Conservation (phyloP, 2,113 vertebrate genomes). For the Macrotus californicus region DNA sequence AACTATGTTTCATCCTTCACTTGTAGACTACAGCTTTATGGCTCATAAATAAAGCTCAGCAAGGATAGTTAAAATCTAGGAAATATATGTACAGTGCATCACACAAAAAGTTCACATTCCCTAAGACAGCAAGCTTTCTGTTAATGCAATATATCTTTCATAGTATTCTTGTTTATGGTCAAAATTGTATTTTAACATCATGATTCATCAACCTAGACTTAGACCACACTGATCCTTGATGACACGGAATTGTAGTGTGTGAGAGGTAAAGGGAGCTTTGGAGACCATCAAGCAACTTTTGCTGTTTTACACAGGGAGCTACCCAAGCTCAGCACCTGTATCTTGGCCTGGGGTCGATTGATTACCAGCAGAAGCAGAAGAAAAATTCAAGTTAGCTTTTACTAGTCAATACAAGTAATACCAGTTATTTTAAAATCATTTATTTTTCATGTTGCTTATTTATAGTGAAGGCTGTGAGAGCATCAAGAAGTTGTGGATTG, state of each 20-base stretch:
- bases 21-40: constrained; percentile 63
- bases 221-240: neutral
- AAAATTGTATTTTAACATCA: neutral
- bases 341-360: neutral
- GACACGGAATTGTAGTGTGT: neutral
- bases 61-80: constrained; percentile 59
- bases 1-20: constrained; percentile 60
- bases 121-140: constrained; percentile 30
- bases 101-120: neutral
- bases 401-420: neutral
- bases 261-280: neutral
- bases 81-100: constrained; percentile 7
- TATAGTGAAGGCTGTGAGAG: neutral
- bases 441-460: neutral
- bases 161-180: constrained; percentile 2
- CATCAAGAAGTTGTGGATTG: neutral
- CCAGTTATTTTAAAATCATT: too few species aligned
- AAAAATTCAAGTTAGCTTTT: neutral
- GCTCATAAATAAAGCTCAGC: constrained; percentile 63
- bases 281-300: neutral
- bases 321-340: neutral
- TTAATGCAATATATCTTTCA: constrained; percentile 1
- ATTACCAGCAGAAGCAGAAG: neutral
- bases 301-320: neutral
- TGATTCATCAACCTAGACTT: neutral